phyloP scores from a whole-genome alignment of 2,113 vertebrate species.

The Crocuta crocuta region DNA sequence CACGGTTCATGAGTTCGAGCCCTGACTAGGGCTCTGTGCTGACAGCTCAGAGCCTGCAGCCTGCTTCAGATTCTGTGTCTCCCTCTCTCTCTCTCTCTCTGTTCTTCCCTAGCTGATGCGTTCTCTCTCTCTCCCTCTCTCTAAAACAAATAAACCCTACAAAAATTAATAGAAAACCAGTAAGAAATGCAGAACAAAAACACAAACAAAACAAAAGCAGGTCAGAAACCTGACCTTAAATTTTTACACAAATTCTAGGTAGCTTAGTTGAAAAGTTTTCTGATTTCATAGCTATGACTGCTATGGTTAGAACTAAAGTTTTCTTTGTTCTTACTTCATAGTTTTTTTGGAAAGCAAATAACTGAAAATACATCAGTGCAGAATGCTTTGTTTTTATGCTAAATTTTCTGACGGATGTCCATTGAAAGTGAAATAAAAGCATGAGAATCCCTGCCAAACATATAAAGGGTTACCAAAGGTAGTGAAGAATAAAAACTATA shows the following conservation, averaged over 20 bases:
- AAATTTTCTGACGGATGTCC: background rate
- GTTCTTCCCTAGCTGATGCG: too few species aligned
- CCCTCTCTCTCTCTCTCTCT: too few species aligned
- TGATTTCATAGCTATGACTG: background rate
- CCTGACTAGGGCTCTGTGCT: too few species aligned
- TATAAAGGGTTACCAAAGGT: background rate
- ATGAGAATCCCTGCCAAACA: background rate
- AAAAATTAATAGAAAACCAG: background rate
- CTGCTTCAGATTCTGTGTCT: too few species aligned
- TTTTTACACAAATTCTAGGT: background rate
- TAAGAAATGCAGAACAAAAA: background rate
- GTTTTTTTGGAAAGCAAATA: background rate
- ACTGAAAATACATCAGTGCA: background rate
- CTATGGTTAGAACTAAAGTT: background rate
- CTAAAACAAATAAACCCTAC: too few species aligned
- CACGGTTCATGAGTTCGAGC: too few species aligned
- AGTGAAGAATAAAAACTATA: background rate
- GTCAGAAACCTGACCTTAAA: background rate
- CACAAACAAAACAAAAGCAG: background rate
- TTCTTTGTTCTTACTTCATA: background rate
- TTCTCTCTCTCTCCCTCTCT: too few species aligned
- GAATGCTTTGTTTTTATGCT: background rate
- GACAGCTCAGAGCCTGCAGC: too few species aligned
- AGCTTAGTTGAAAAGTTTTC: background rate
- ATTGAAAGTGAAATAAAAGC: background rate